Percentiles rank a stretch among this genome's conserved stretches.
Evolutionary conservation across 2,797 vertebrate genomes (phyloP).

Genomic region (Cynopterus sphinx): DNA sequence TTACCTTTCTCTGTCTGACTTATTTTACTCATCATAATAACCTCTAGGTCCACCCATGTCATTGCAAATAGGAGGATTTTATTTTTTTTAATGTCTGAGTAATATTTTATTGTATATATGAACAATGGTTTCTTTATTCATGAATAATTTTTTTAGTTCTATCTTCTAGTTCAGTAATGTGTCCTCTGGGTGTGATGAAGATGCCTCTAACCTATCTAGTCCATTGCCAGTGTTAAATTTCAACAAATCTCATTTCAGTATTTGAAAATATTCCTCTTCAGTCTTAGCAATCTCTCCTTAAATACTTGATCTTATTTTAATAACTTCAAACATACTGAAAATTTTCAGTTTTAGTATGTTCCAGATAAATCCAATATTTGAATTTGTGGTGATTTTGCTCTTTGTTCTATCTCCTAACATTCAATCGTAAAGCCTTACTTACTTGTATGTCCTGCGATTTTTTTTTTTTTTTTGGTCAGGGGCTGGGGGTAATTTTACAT

Average conservation of each 20-base stretch:
- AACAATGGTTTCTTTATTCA: too few relatives aligned
- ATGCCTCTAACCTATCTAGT: neutral
- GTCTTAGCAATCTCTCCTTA: neutral
- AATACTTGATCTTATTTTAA: neutral
- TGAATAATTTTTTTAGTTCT: neutral
- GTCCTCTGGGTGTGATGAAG: neutral
- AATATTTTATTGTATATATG: too few relatives aligned
- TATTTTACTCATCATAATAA: too few relatives aligned
- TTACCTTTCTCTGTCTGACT: too few relatives aligned
- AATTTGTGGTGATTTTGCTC: neutral
- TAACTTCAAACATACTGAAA: neutral
- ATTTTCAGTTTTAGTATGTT: neutral
- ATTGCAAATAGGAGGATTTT: too few relatives aligned
- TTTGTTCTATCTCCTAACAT: neutral
- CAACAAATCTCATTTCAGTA: neutral
- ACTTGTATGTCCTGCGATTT: neutral
- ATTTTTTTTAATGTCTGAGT: too few relatives aligned
- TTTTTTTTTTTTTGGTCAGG: neutral
- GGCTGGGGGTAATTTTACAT: neutral
- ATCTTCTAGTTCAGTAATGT: neutral
- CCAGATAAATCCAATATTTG: neutral
- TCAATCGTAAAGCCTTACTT: neutral
- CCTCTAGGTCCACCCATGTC: too few relatives aligned
- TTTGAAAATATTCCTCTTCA: neutral
- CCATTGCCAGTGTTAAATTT: neutral